Percentiles rank a stretch among this genome's conserved stretches.
Evolutionary conservation across 2,888 invertebrate species (phyloP).

Genomic region (Sminthurides aquaticus): DNA sequence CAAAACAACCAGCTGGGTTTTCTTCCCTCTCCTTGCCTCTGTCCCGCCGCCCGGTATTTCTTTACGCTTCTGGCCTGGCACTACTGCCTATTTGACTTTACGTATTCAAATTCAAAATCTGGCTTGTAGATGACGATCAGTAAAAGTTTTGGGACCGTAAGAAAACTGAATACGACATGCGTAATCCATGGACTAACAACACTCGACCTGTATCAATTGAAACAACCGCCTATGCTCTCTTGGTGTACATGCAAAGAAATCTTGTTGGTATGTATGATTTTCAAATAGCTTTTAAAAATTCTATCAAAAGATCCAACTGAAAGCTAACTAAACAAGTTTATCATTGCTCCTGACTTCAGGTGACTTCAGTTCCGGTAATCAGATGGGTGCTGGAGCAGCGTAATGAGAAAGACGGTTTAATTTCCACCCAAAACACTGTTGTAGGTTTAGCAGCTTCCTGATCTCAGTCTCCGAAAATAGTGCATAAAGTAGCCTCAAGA

Average conservation of each 20-base stretch:
- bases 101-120: neutral
- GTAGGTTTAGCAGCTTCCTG: constrained; percentile 63
- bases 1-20: too few relatives aligned
- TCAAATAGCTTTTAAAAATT: neutral
- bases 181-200: constrained; percentile 58
- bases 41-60: too few relatives aligned
- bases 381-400: constrained; percentile 66
- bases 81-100: neutral
- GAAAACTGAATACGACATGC: constrained; percentile 51
- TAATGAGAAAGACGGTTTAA: constrained; percentile 63
- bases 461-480: too few relatives aligned
- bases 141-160: constrained; percentile 76
- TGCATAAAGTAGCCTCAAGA: too few relatives aligned
- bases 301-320: neutral
- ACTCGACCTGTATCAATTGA: constrained; percentile 71
- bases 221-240: constrained; percentile 79
- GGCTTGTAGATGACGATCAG: constrained; percentile 48
- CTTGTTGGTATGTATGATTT: constrained; percentile 45
- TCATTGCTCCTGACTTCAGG: constrained; percentile 20
- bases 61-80: neutral
- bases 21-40: too few relatives aligned
- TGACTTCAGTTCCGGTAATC: constrained; percentile 57
- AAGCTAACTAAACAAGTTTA: neutral
- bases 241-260: constrained; percentile 57
- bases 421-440: constrained; percentile 55